These are phyloP conservation scores for Rhaphigaster nebulosa DNA, from an alignment of 2,888 invertebrate genomes.

Conservation along the genomic window DNA sequence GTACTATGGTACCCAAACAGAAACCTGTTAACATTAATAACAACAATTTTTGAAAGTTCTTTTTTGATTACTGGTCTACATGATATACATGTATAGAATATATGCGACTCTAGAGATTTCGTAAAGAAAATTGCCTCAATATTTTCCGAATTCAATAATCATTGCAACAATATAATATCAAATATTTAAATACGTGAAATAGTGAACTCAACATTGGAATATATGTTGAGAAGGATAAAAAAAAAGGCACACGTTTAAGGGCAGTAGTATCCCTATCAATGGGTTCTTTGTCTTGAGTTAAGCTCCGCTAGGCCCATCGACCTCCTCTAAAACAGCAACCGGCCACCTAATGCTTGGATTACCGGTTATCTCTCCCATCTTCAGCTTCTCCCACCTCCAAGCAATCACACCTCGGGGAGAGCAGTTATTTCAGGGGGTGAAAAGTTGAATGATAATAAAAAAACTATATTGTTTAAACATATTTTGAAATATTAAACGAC, in stretches of 20 bases:
- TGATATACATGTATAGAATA: too few species aligned
- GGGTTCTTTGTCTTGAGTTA: constrained; percentile 20
- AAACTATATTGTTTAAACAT: too few species aligned
- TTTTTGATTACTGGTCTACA: too few species aligned
- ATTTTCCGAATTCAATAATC: too few species aligned
- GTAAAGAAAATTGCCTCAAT: too few species aligned
- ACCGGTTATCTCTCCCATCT: constrained; percentile 19
- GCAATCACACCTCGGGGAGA: too few species aligned
- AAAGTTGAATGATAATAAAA: background rate
- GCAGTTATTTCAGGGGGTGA: background rate
- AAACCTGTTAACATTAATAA: too few species aligned
- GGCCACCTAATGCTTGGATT: constrained; percentile 14
- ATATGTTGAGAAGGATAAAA: background rate
- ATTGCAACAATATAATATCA: too few species aligned
- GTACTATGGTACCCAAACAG: too few species aligned
- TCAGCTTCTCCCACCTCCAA: background rate
- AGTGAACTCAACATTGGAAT: background rate
- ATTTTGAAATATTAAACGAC: too few species aligned
- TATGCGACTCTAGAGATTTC: too few species aligned
- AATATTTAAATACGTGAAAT: background rate
- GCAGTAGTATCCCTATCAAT: constrained; percentile 13
- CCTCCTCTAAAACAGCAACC: background rate
- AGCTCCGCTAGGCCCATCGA: background rate
- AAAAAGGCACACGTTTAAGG: background rate
- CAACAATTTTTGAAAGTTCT: too few species aligned